Evolutionary conservation across 2,888 invertebrate genomes (phyloP), one percentile per base, ranked within the genome.

Genomic region (Melanophora roralis): DNA sequence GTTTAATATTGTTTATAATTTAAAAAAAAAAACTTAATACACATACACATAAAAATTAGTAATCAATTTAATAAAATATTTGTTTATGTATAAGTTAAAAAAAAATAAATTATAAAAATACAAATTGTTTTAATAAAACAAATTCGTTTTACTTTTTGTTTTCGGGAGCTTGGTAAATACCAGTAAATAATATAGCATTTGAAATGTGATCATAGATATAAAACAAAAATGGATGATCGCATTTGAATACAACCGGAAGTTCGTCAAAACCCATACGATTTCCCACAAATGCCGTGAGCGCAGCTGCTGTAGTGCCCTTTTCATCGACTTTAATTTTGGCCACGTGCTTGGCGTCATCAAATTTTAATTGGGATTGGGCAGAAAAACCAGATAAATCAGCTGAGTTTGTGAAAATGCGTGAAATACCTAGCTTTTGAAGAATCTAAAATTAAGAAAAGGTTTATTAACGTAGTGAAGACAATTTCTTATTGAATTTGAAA

Each of bases 151-250:
- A 83, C 59, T 83, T 85, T 81, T 83, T 81, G 55, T 82, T 85
- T 67, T 81, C 82, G 53, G 90, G 90, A 83, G 88, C 88, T 55
- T 90, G 89, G 85, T 90, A 90, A 77, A 90, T 89, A 68, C 90
- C 90, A 59, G 89, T 87, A 64, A 90, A 90, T 8, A 90, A 85
- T 68, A 90, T 83, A 6, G 89, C 88, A 51, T 86, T 84, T 4
- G 88, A 83, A 19, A 77, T 84, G 14, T 85, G 85, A 83, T 96
- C 95, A 85, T 94, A 96, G 82, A 97, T 93, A 53, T 96, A 88
- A 88, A 96, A 96, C 19, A 96, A 92, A 90, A 97, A 97, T 0
- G 97, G 96, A 92, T 96, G 96, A 90, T 96, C 94, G 84, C 95
- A 95, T 40, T 93, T 92, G 89, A 97, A 96, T 73, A 92, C 91